Conservation (phyloP, 2,113 vertebrate genomes). For the Platycercus adscitus region DNA sequence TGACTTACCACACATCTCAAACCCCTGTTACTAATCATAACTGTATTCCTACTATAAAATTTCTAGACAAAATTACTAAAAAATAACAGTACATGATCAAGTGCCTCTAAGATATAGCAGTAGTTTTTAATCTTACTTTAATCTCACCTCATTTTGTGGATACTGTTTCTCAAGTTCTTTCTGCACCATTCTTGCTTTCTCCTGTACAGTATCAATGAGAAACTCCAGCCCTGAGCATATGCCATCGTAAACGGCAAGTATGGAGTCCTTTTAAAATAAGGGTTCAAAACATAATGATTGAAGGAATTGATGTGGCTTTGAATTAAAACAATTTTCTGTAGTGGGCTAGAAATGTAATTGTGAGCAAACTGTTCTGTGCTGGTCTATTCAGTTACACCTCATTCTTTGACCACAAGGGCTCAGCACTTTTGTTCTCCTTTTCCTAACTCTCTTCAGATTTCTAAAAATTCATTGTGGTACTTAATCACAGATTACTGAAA, state of each 20-base stretch:
- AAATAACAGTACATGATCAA: neutral
- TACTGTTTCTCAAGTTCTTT: constrained; percentile 70
- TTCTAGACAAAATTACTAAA: neutral
- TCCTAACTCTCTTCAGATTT: neutral
- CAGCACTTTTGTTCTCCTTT: neutral
- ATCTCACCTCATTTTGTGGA: constrained; percentile 79
- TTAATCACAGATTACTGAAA: neutral
- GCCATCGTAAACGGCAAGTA: constrained; percentile 76
- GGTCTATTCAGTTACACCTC: neutral
- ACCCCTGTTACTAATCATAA: neutral
- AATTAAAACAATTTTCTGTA: neutral
- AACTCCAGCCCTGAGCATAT: constrained; percentile 74
- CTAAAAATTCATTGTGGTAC: neutral
- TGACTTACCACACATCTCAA: neutral
- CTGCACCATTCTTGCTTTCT: constrained; percentile 71
- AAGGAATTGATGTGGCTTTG: neutral
- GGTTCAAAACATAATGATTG: neutral
- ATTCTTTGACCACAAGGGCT: neutral
- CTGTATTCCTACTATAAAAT: neutral
- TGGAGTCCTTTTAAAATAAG: constrained; percentile 69
- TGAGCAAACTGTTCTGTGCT: neutral
- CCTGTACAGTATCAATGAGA: constrained; percentile 77
- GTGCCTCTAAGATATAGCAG: rapidly evolving
- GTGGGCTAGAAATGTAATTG: neutral
- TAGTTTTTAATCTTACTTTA: neutral